These are phyloP conservation scores for Holocentrus rufus DNA, from an alignment of 2,797 vertebrate genomes.

Conservation along the genomic window DNA sequence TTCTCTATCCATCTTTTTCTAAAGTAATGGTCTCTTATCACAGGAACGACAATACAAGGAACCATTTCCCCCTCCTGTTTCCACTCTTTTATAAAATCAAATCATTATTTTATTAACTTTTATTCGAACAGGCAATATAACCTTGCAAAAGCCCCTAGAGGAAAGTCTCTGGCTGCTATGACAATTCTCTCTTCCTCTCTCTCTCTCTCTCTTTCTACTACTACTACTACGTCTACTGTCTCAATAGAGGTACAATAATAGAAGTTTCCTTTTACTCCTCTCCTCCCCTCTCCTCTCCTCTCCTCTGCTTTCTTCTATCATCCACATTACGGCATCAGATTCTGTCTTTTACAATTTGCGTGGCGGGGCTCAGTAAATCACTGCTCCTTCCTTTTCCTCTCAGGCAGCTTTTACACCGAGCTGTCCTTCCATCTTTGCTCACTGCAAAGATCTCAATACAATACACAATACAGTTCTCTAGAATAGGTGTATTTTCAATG, in stretches of 20 bases:
- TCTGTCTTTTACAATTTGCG: constrained; percentile 51
- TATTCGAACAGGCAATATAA: constrained; percentile 10
- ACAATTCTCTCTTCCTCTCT: background rate
- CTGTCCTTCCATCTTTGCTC: constrained; percentile 8
- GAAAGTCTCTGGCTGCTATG: constrained; percentile 4
- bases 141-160: constrained; percentile 38
- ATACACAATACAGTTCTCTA: background rate
- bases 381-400: constrained; percentile 16
- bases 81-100: constrained; percentile 4
- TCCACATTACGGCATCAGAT: constrained; percentile 14
- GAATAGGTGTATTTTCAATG: background rate
- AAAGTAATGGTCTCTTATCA: constrained; percentile 44
- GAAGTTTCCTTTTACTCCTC: constrained; percentile 25
- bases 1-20: constrained; percentile 15
- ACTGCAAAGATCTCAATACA: constrained; percentile 7
- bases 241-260: too few relatives aligned
- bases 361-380: constrained; percentile 23
- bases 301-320: constrained; percentile 20
- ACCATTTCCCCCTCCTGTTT: constrained; percentile 22
- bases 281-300: constrained; percentile 11
- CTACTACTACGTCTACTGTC: too few relatives aligned
- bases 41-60: constrained; percentile 12
- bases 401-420: constrained; percentile 20
- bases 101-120: constrained; percentile 28
- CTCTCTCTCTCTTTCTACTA: background rate